Conservation (phyloP, 1,140 invertebrate species). For the Pseudomyrmex pallidus region DNA sequence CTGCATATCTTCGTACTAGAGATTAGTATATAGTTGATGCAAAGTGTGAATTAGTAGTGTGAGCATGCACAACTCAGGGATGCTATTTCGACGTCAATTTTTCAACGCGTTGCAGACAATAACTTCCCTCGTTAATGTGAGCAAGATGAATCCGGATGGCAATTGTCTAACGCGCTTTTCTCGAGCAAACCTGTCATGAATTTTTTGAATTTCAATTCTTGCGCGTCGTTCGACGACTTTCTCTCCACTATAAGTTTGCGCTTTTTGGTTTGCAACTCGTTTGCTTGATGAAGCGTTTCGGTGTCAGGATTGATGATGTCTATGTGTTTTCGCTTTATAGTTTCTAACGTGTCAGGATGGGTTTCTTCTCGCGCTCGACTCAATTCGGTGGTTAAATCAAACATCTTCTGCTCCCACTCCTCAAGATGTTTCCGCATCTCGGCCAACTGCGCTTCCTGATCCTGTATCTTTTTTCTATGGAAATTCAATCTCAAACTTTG, state of each 20-base stretch:
- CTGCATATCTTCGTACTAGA: no score
- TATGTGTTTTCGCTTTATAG: slow-evolving; percentile 78
- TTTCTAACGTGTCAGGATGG: slow-evolving; percentile 77
- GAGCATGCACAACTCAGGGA: no score
- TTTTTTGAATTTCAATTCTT: slow-evolving; percentile 83
- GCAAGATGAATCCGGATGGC: slow-evolving; percentile 47
- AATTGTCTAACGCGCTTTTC: slow-evolving; percentile 56
- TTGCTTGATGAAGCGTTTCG: slow-evolving; percentile 69
- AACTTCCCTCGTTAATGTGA: slow-evolving; percentile 42
- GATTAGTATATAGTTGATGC: no score
- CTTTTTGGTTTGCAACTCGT: slow-evolving; percentile 82
- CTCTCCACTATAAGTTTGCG: slow-evolving; percentile 83
- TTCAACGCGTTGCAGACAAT: no score
- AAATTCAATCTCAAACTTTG: slow-evolving; percentile 85
- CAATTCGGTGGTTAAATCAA: slow-evolving; percentile 85
- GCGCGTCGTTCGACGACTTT: slow-evolving; percentile 78
- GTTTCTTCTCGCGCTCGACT: slow-evolving; percentile 84
- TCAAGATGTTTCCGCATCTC: slow-evolving; percentile 86
- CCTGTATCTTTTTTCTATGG: slow-evolving; percentile 84
- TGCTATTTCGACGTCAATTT: no score
- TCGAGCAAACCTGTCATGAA: slow-evolving; percentile 80
- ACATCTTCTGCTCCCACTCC: slow-evolving; percentile 87
- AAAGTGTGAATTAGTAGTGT: no score
- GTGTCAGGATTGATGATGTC: slow-evolving; percentile 74
- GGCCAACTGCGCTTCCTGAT: slow-evolving; percentile 84